Evolutionary conservation across 2,113 vertebrate genomes (phyloP), one percentile per base, ranked within the genome.

Genomic region (Ceuthmochares aereus): DNA sequence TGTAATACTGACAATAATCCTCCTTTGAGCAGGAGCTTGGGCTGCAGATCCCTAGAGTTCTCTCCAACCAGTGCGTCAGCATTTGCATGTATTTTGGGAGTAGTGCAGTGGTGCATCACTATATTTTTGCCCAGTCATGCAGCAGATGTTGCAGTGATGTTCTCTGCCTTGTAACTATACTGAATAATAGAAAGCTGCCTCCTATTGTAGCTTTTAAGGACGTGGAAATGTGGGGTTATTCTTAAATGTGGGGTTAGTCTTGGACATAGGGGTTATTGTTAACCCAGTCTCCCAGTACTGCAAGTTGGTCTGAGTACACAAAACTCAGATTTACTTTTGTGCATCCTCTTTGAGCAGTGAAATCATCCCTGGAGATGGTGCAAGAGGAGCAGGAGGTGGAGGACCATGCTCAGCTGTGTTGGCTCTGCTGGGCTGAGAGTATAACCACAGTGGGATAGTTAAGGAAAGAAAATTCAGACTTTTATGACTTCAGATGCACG

Each of bases 361-460:
- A 91, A 51, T 84, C 29, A 47, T 73, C 25, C 68, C 45, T 49
- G 16, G n/a, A 87, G 42, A 36, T 64, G 12, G 40, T 88, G 43
- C 54, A 29, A 23, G 54, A 64, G 72, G 19, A 14, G 25, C 76
- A 81, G 42, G 25, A 84, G 29, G 12, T 80, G 4, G 25, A 59
- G n/a, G 2, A 89, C 32, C 22, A 6, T 37, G n/a, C 12, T 25
- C 18, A 16, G 25, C 49, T 52, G n/a, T 0, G 0, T 21, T 76
- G 36, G 5, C 59, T 74, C 49, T 84, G 37, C 67, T 21, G 19
- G 29, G 34, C 59, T 56, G 58, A 34, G 42, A 68, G 29, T 49
- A 19, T 56, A 77, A 64, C 37, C 34, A 40, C 36, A 37, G 21
- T 34, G 27, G 21, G 12, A 27, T 84, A 37, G 19, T 49, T 79